Evolutionary conservation across 2,888 invertebrate genomes (phyloP).

Genomic region (Eilema griseolum): DNA sequence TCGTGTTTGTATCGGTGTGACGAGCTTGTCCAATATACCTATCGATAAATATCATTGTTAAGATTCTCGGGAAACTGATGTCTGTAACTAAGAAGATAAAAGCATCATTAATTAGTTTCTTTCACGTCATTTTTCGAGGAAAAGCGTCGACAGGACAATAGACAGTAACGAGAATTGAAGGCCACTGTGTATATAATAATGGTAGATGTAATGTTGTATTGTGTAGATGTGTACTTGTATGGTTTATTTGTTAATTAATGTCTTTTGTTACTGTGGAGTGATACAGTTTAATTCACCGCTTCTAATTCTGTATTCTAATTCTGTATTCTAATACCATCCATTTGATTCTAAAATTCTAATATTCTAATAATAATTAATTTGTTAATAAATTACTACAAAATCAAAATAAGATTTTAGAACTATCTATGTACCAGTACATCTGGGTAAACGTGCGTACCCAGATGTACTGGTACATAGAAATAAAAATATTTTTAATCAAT

Average conservation of each 20-base stretch:
- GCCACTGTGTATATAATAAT: neutral
- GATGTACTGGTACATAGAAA: too few relatives aligned
- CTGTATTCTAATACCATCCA: too few relatives aligned
- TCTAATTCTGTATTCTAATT: too few relatives aligned
- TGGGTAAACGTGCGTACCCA: too few relatives aligned
- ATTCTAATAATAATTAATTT: too few relatives aligned
- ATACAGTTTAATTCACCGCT: too few relatives aligned
- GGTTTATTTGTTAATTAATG: neutral
- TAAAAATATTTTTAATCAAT: too few relatives aligned
- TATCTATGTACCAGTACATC: too few relatives aligned
- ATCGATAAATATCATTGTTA: conserved; percentile 26
- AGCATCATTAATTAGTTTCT: neutral
- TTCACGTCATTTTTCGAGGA: conserved; percentile 1
- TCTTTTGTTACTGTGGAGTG: too few relatives aligned
- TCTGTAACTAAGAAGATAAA: conserved; percentile 21
- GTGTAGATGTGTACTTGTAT: neutral
- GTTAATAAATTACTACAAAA: too few relatives aligned
- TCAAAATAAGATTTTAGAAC: too few relatives aligned
- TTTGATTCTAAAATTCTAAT: too few relatives aligned
- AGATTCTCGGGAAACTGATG: conserved; percentile 16
- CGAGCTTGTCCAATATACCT: conserved; percentile 24
- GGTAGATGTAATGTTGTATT: neutral
- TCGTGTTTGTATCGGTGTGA: conserved; percentile 26
- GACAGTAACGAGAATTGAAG: conserved; percentile 1
- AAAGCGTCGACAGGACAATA: conserved; percentile 9